phyloP scores from a whole-genome alignment of 2,888 invertebrate genomes.

The Callinectes sapidus region DNA sequence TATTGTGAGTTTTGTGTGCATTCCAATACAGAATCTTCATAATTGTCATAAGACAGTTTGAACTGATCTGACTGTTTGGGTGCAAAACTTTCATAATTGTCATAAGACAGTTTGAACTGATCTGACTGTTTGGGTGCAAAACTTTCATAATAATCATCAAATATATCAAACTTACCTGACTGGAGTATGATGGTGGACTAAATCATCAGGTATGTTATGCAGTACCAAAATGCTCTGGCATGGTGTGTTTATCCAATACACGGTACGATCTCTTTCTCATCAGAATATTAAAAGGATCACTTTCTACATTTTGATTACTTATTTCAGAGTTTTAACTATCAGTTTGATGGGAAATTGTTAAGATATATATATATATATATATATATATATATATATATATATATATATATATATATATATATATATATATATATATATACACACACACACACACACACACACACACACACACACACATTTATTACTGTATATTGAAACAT shows the following conservation, averaged over 20 bases:
- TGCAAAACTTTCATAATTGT: background rate
- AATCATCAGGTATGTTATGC: background rate
- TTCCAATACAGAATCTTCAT: background rate
- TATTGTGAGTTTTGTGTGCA: background rate
- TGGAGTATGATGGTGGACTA: background rate
- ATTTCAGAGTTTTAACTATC: background rate
- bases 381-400: slow-evolving; percentile 11
- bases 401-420: slow-evolving; percentile 44
- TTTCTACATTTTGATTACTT: background rate
- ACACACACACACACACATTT: background rate
- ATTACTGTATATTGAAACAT: background rate
- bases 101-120: background rate
- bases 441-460: background rate
- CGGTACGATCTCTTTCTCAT: background rate
- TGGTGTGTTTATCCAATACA: background rate
- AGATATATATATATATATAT: background rate
- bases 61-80: no score
- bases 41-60: no score
- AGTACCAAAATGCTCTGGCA: background rate
- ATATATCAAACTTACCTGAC: background rate
- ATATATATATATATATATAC: slow-evolving; percentile 45
- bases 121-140: background rate
- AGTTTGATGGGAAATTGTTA: background rate
- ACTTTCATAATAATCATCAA: background rate
- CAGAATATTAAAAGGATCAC: background rate